Conservation (phyloP, 2,113 vertebrate species). For the Festucalex cinctus region DNA sequence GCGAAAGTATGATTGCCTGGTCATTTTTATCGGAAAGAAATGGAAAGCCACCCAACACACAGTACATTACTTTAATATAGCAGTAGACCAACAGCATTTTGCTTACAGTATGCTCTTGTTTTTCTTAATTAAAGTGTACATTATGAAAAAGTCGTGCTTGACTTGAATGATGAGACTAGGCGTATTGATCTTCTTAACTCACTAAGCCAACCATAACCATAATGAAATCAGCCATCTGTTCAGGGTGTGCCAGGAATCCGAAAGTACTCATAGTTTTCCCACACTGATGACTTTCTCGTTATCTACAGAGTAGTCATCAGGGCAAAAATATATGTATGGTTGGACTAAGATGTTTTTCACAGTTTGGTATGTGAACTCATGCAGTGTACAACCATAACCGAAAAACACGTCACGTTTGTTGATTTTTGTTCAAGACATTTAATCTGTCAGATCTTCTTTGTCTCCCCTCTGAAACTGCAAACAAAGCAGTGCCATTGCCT, state of each 20-base stretch:
- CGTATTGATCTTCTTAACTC: too few species aligned
- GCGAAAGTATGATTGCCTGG: not conserved
- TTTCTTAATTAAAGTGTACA: too few species aligned
- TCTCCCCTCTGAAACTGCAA: constrained; percentile 12
- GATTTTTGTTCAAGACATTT: constrained; percentile 5
- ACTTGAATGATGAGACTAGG: too few species aligned
- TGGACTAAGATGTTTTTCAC: not conserved
- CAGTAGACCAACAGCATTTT: not conserved
- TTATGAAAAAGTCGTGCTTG: too few species aligned
- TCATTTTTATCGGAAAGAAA: not conserved
- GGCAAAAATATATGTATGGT: not conserved
- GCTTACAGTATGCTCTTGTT: too few species aligned
- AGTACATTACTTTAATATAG: not conserved
- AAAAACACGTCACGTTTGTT: not conserved
- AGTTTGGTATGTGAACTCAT: not conserved
- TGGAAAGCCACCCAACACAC: not conserved
- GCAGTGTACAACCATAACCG: not conserved
- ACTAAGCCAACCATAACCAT: not conserved
- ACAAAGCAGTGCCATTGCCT: not conserved
- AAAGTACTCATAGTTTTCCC: too few species aligned
- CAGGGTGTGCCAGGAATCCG: not conserved
- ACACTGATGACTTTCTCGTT: too few species aligned
- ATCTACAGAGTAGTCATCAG: not conserved
- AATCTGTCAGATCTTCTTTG: constrained; percentile 9
- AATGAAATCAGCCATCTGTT: not conserved